Percentiles rank a stretch among this genome's conserved stretches.
Evolutionary conservation across 2,797 vertebrate species (phyloP).

Genomic region (Discoglossus pictus): DNA sequence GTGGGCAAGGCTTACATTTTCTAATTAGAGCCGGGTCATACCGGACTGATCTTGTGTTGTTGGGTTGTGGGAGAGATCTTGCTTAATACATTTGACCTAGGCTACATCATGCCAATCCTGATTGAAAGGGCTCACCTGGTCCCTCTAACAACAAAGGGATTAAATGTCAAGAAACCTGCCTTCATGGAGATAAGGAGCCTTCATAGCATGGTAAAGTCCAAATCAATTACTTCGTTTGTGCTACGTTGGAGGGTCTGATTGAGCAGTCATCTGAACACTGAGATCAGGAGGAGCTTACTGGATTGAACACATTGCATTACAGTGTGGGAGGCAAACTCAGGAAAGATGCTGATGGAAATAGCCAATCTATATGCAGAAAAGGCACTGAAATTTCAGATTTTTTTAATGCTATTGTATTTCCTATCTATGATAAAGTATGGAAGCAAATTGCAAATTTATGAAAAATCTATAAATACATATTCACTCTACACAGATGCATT

Average conservation of each 20-base stretch:
- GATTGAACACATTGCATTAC: constrained; percentile 46
- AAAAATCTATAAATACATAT: too few species aligned
- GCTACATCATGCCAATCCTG: too few species aligned
- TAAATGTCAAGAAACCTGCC: not conserved
- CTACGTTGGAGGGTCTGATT: constrained; percentile 46
- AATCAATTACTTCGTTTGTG: constrained; percentile 29
- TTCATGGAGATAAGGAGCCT: constrained; percentile 11
- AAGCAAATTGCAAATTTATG: too few species aligned
- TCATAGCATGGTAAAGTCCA: constrained; percentile 33
- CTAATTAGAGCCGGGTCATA: too few species aligned
- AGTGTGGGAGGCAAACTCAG: constrained; percentile 42
- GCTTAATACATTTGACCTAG: too few species aligned
- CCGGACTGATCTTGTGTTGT: too few species aligned
- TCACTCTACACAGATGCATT: too few species aligned
- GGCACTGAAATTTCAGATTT: constrained; percentile 18
- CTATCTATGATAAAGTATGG: not conserved
- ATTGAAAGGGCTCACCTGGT: too few species aligned
- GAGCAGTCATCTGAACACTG: constrained; percentile 40
- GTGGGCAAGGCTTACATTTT: too few species aligned
- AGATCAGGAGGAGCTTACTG: constrained; percentile 30
- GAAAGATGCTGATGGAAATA: constrained; percentile 42
- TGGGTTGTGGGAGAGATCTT: too few species aligned
- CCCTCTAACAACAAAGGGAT: not conserved
- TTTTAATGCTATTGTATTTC: constrained; percentile 16
- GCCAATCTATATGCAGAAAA: constrained; percentile 45